Evolutionary conservation across 2,888 invertebrate genomes (phyloP), one percentile per base, ranked within the genome.

Genomic region (Plemyria rubiginata): DNA sequence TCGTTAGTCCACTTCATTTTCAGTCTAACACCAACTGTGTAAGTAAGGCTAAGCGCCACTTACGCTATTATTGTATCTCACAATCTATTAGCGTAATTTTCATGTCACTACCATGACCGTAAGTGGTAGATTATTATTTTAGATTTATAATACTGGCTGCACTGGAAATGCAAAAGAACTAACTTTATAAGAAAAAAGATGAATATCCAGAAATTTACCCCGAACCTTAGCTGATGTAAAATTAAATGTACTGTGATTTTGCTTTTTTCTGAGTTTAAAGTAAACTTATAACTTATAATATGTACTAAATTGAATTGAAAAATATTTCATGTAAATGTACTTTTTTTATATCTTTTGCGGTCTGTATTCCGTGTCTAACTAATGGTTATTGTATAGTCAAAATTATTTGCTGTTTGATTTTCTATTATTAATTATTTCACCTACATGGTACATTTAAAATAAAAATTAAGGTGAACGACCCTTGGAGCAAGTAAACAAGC

Each of bases 1-100:
- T 41, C 40, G 12, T 48, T 41, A 60, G 48, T 13, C 41, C 13
- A 46, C 46, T 40, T 46, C 11, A 46, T 53, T 60, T 54, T 54
- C 54, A 50, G 48, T 4, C 22, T 36, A 46, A 45, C 49, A 49
- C 41, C 15, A 40, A 38, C 40, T 43, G n/a, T 48, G 13, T 32
- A 38, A 36, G 32, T 54, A 60, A 48, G 48, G 54, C 29, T 60
- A 49, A 43, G 60, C 48, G 60, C 54, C 54, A 54, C 48, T 54
- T 43, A 50, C 2, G 7, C 15, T 28, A 46, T 32, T 45, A 46
- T 59, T 40, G 58, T 59, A 59, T 29, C 8, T 46, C 38, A 59
- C 29, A 52, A 45, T 8, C 32, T 16, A 49, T 54, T 60, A 51
- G 7, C 16, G 46, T 53, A 54, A 57, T 57, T 56, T 49, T 51